Base-by-base conservation (phyloP, 1,140 invertebrate genomes). In the Drosophila micromelanica region DNA sequence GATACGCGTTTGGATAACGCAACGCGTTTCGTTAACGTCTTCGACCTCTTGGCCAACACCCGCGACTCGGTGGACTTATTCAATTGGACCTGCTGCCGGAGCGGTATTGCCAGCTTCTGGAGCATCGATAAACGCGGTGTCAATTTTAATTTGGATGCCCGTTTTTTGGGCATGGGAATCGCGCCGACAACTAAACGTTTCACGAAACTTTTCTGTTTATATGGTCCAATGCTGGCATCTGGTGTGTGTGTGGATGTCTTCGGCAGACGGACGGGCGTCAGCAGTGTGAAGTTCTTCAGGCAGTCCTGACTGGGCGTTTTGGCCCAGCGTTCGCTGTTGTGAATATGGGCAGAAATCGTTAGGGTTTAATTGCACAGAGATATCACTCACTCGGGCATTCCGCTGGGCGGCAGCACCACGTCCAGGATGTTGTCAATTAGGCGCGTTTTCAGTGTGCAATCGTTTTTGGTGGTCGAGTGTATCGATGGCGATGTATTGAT, bases 401-500 rank as follows among this genome's bases (percentile, higher is more conserved):
- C 97, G 80, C 96, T 96, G 1, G 97, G 95, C 4, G 98, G 97
- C 13, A 99, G 90, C 0, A 99, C 96, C 38, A 99, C 95, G 17
- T 97, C 97, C 54, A 99, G 93, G 60, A 98, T 97, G 92, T 99
- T 98, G 89, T 98, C 97, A 67, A 99, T 98, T 5, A 99, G 92
- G 93, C 98, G 98, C 78, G 98, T 97, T 91, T 99, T 99, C 73
- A 99, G 94, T 80, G 98, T 98, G 79, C 98, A 94, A 92, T 99
- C 98, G 91, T 97, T 98, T 0, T 97, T 96, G 0, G 98, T 99
- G 5, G 98, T 99, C 3, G 98, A 98, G 6, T 97, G 97, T 17
- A 99, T 92, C 0, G 98, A 98, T 0, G 98, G 98, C 0, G 98
- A 99, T 1, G 98, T 97, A 91, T 99, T 99, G 85, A 96, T 96